Base-by-base conservation (phyloP, 2,888 invertebrate genomes). In the Falcaria lacertinaria region DNA sequence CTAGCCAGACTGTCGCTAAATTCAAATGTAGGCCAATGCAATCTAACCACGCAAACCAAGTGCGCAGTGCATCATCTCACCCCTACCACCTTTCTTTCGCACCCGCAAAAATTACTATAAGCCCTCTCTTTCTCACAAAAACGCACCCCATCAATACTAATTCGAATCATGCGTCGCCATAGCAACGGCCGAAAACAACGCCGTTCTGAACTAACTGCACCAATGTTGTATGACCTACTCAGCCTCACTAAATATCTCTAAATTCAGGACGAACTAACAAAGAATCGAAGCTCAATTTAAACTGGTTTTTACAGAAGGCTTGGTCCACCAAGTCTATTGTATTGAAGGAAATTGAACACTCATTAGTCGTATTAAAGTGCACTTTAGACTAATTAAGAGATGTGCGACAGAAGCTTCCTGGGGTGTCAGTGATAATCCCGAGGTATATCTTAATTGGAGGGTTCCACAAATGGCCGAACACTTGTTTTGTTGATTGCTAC, bases 141-240 rank as follows among this genome's bases (percentile, higher is more conserved):
- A 47, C 60, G 68, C 78, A 82, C 85, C 87, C 88, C 67, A 68
- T 47, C 59, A 56, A 67, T 57, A 58, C 68, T 60, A 74, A 78
- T 77, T 76, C 64, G 70, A 72, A 80, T 79, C 72, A 72, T 64
- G 61, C 67, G 86, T 89, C 68, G 54, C 78, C 67, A 87, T 87
- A 69, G 68, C 74, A 77, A 87, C 86, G 64, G 58, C 53, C 71
- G 72, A 77, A 84, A 87, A 82, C 80, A 84, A 75, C 69, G 65
- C 57, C 64, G 60, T 65, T 66, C n/a, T 69, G 56, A 52, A 15
- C 48, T 28, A 46, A 58, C 48, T 41, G 41, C 53, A 60, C 85
- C 82, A 84, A 57, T 50, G 47, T 52, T 46, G 62, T 65, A 60
- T 69, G 83, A 73, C 56, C 85, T 67, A 48, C 58, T 46, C 32